These are phyloP conservation scores for Xenops minutus DNA, from an alignment of 2,797 vertebrate species.

Conservation along the genomic window DNA sequence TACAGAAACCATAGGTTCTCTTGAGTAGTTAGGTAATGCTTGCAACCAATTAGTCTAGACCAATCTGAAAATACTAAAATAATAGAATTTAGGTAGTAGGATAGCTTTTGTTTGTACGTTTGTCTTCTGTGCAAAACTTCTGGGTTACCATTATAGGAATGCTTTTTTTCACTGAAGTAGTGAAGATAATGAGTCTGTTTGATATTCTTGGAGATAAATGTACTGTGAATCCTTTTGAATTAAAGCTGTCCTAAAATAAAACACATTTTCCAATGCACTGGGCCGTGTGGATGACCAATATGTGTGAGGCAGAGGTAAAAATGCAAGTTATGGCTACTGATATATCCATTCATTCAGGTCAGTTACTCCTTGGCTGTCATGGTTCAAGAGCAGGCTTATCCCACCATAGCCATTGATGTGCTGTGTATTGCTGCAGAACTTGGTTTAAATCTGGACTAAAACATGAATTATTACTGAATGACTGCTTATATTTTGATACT, in stretches of 20 bases:
- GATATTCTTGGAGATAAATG: neutral
- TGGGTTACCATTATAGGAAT: neutral
- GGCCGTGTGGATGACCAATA: neutral
- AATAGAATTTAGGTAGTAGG: neutral
- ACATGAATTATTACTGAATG: neutral
- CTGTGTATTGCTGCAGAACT: neutral
- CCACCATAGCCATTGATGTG: neutral
- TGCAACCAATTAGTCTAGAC: neutral
- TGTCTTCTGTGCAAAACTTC: neutral
- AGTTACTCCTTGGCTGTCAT: neutral
- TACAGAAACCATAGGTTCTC: neutral
- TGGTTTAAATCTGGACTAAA: neutral
- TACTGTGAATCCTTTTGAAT: neutral
- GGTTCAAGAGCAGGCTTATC: neutral
- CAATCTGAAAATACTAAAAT: neutral
- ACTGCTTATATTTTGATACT: neutral
- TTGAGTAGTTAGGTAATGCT: neutral
- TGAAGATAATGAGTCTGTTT: neutral
- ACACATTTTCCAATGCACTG: neutral
- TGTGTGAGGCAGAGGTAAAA: neutral
- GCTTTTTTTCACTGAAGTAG: neutral
- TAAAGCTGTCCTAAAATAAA: constrained; percentile 19
- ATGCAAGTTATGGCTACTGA: neutral
- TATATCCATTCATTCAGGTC: fast-evolving
- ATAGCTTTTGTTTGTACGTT: neutral